Evolutionary conservation across 2,888 invertebrate species (phyloP).

Genomic region (Myathropa florea): DNA sequence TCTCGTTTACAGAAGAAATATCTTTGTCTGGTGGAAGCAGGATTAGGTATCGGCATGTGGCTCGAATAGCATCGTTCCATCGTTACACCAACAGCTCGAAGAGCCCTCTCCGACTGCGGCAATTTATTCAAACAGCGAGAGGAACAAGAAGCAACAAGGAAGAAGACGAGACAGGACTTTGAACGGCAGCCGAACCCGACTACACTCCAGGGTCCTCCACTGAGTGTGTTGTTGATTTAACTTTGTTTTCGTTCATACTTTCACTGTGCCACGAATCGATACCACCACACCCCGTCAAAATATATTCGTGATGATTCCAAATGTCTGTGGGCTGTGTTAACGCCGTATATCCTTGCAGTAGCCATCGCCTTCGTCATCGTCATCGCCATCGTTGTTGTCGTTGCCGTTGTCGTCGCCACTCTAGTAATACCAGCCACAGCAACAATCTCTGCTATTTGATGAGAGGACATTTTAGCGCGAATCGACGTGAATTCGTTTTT

Average conservation of each 20-base stretch:
- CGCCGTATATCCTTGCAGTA: conserved; percentile 54
- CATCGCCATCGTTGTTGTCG: conserved; percentile 4
- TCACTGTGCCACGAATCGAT: conserved; percentile 26
- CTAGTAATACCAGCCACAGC: conserved; percentile 12
- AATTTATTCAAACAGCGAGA: conserved; percentile 51
- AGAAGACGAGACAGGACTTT: background rate
- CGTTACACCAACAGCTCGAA: conserved; percentile 27
- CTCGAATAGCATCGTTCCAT: conserved; percentile 63
- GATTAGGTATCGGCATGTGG: conserved; percentile 61
- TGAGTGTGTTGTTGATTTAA: conserved; percentile 12
- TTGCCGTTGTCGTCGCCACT: conserved; percentile 35
- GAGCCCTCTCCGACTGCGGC: conserved; percentile 22
- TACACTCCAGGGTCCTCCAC: background rate
- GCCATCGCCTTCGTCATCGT: conserved; percentile 39
- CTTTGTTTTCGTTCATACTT: conserved; percentile 14
- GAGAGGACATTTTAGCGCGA: conserved; percentile 66
- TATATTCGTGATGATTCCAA: conserved; percentile 68
- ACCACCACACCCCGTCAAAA: conserved; percentile 51
- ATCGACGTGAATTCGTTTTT: conserved; percentile 65
- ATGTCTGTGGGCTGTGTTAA: conserved; percentile 69
- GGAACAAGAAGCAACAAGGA: conserved; percentile 19
- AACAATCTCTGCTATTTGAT: conserved; percentile 66
- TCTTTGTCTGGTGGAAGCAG: conserved; percentile 51
- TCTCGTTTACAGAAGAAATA: conserved; percentile 58
- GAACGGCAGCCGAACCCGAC: background rate